A percentile compares a stretch with the other conserved stretches of the same genome.
Conservation (phyloP, 1,140 invertebrate species). For the Dysdera silvatica region DNA sequence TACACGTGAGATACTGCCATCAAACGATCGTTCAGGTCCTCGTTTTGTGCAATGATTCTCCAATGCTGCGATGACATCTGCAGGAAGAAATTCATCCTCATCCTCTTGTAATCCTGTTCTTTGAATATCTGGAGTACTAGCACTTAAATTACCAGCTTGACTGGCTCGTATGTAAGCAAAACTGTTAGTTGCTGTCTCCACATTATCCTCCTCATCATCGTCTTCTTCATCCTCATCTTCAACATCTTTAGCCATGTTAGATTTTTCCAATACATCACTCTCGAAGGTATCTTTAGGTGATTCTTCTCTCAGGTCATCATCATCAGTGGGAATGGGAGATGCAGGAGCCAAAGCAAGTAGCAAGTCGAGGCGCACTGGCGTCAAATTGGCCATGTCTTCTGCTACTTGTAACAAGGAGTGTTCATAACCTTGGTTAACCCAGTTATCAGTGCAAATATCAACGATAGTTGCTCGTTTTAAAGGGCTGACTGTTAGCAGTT, state of each 20-base stretch:
- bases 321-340: conserved; percentile 15
- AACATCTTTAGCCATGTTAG: background rate
- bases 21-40: conserved; percentile 22
- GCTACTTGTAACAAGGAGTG: conserved; percentile 73
- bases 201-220: conserved; percentile 21
- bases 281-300: background rate
- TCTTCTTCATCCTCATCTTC: conserved; percentile 15
- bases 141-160: conserved; percentile 13
- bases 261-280: background rate
- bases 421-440: conserved; percentile 78
- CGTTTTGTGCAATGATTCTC: conserved; percentile 21
- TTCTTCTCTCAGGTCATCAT: background rate
- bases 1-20: conserved; percentile 18
- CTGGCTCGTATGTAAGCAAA: conserved; percentile 24
- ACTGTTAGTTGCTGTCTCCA: conserved; percentile 27
- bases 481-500: conserved; percentile 88
- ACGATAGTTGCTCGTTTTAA: conserved; percentile 79
- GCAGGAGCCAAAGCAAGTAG: conserved; percentile 50
- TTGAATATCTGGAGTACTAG: conserved; percentile 19
- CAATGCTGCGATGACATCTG: conserved; percentile 27
- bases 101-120: conserved; percentile 10
- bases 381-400: conserved; percentile 78
- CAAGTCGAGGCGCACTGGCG: conserved; percentile 77
- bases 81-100: conserved; percentile 21
- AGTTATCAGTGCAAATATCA: conserved; percentile 88